Evolutionary conservation across 1,140 invertebrate species (phyloP).

Genomic region (Sarcophaga bullata): DNA sequence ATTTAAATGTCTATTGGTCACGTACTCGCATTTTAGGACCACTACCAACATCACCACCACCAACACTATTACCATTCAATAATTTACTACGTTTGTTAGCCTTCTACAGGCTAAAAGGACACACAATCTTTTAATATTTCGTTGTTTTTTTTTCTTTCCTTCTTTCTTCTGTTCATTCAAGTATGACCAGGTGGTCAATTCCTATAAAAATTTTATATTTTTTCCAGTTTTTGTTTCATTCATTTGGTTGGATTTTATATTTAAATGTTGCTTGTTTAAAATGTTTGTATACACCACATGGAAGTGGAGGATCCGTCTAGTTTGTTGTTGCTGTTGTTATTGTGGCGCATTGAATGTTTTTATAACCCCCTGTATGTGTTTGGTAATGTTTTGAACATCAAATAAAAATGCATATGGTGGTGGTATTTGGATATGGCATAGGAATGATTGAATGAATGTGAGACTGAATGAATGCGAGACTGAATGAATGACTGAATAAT

Average conservation of each 20-base stretch:
- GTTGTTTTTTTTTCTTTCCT: neutral
- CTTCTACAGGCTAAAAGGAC: neutral
- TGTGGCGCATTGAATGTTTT: neutral
- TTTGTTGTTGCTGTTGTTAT: too few relatives aligned
- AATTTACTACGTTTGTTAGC: neutral
- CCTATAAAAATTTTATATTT: conserved; percentile 3
- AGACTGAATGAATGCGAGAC: conserved; percentile 36
- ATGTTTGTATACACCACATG: neutral
- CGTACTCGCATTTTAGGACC: neutral
- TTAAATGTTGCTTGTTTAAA: neutral
- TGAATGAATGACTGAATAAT: conserved; percentile 43
- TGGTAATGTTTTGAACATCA: neutral
- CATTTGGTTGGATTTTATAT: conserved; percentile 1
- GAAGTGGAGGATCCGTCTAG: too few relatives aligned
- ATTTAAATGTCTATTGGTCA: neutral
- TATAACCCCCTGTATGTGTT: neutral
- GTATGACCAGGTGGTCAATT: conserved; percentile 44
- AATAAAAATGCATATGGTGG: neutral
- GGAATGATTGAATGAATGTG: too few relatives aligned
- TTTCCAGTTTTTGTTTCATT: conserved; percentile 50
- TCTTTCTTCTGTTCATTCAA: conserved; percentile 12
- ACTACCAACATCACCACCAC: neutral
- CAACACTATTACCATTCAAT: too few relatives aligned
- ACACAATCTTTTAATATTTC: too few relatives aligned
- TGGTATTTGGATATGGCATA: too few relatives aligned